Base-by-base conservation (phyloP, 1,140 invertebrate genomes). In the Lamellibrachia luymesi region DNA sequence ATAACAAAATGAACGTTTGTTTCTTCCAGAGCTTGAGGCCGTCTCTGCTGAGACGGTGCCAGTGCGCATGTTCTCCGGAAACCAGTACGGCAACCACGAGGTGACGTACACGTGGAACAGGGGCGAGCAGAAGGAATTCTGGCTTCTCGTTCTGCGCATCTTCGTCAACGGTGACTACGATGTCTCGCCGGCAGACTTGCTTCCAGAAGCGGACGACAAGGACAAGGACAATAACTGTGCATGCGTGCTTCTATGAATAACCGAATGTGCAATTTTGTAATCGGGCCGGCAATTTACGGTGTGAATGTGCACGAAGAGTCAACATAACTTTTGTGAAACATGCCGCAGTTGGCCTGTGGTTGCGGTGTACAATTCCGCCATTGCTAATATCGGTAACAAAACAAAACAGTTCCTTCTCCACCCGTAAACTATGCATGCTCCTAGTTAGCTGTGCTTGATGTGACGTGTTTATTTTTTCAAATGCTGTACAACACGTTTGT, bases 31-130 rank as follows among this genome's bases (percentile, higher is more conserved):
- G 27, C 38, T 93, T 17, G 51, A 91, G 64, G 90, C 92, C 92
- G 80, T 93, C 38, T 80, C 92, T 8, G 52, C 52, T 2, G 93
- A 93, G 92, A 93, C 92, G 51, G 93, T 93, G 10, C 93, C 93
- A 50, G 90, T 93, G 13, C 93, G 93, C 22, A 93, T 93, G 51
- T 93, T 93, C 90, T 93, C 93, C 89, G 93, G 93, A 22, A 93
- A 93, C 90, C 93, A 93, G 56, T 93, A 93, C 90, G 93, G 93
- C 38, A 93, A 93, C 90, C 93, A 93, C 93, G 93, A 94, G 49
- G 91, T 92, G 49, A 94, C 93, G 22, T 94, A 94, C 93, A 94
- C 93, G n/a, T 94, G 92, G 92, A 94, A 94, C 92, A n/a, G 92
- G 5, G 93, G 93, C 22, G 92, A 94, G 50, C 93, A 94, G 51